Conservation (phyloP, 2,888 invertebrate species). For the Stenurella melanura region DNA sequence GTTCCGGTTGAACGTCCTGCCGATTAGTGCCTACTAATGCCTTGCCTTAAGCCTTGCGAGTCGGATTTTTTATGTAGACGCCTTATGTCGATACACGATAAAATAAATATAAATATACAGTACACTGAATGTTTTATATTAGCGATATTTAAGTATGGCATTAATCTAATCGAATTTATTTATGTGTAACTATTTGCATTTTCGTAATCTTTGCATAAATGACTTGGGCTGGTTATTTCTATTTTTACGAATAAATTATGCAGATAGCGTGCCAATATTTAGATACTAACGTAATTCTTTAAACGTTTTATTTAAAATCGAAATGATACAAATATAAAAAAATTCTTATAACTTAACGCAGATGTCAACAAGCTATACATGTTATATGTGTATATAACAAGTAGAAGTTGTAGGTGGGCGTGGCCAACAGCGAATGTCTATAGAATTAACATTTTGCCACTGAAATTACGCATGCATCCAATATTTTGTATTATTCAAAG, state of each 20-base stretch:
- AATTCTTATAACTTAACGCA: neutral
- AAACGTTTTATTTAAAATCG: neutral
- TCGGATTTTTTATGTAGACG: constrained; percentile 1
- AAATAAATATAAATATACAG: constrained; percentile 33
- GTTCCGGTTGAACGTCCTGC: constrained; percentile 35
- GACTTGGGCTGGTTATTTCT: constrained; percentile 12
- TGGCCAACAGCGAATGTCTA: too few relatives aligned
- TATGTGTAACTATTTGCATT: constrained; percentile 30
- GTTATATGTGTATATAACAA: too few relatives aligned
- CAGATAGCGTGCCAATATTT: constrained; percentile 13
- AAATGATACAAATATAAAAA: neutral
- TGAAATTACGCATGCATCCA: too few relatives aligned
- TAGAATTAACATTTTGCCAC: too few relatives aligned
- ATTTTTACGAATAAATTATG: constrained; percentile 27
- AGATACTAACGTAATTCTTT: neutral
- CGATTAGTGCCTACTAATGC: constrained; percentile 19
- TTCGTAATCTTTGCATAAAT: constrained; percentile 11
- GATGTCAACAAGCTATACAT: too few relatives aligned
- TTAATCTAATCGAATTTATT: constrained; percentile 33
- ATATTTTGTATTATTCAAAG: too few relatives aligned
- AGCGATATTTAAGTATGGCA: constrained; percentile 32
- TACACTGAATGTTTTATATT: constrained; percentile 13
- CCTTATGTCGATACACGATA: constrained; percentile 26
- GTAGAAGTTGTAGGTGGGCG: too few relatives aligned
- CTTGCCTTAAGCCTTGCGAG: constrained; percentile 3